Conservation (phyloP, 2,797 vertebrate species). For the Anniella stebbinsi region DNA sequence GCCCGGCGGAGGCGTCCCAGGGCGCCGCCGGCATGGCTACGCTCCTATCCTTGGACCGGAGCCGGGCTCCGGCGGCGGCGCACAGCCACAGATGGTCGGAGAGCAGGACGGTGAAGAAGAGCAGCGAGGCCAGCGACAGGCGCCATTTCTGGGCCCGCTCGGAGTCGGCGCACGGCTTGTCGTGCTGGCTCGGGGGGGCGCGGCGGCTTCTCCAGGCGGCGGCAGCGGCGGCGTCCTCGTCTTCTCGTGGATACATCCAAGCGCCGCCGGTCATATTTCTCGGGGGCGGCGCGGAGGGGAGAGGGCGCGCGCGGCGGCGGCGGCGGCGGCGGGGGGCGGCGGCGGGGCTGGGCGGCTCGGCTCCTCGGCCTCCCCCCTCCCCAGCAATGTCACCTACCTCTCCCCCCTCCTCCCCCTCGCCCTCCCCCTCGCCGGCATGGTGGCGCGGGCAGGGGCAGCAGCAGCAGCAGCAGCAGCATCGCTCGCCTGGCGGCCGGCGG, state of each 20-base stretch:
- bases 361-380: conserved; percentile 56
- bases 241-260: conserved; percentile 85
- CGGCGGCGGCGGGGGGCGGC: conserved; percentile 53
- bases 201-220: conserved; percentile 77
- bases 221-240: conserved; percentile 80
- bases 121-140: conserved; percentile 84
- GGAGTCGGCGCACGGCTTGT: conserved; percentile 82
- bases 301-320: conserved; percentile 59
- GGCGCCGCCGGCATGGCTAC: conserved; percentile 60
- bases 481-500: conserved; percentile 43
- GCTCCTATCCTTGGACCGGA: conserved; percentile 75
- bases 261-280: conserved; percentile 87
- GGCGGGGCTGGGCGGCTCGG: conserved; percentile 37
- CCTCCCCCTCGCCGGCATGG: conserved; percentile 24
- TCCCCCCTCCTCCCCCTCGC: conserved; percentile 23
- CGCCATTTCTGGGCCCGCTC: conserved; percentile 88
- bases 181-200: conserved; percentile 76
- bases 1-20: conserved; percentile 51
- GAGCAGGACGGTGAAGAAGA: conserved; percentile 85
- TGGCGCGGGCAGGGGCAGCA: neutral
- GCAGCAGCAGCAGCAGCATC: conserved; percentile 56
- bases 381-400: conserved; percentile 75
- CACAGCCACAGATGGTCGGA: conserved; percentile 86
- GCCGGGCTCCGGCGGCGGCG: conserved; percentile 80
- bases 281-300: conserved; percentile 70